Conservation (phyloP, 2,797 vertebrate genomes). For the Sebastes goodei region DNA sequence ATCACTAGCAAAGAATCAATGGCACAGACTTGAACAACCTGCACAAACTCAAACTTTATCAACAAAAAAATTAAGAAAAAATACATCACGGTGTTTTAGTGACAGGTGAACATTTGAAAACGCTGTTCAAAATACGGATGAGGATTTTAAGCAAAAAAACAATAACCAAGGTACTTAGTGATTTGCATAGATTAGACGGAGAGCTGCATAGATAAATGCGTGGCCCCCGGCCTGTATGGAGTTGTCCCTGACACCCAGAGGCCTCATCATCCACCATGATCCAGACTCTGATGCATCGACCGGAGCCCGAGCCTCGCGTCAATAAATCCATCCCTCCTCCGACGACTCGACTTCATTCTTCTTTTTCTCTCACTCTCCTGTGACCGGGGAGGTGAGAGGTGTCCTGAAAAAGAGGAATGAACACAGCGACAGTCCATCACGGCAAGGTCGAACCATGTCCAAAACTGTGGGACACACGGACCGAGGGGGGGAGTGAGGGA, state of each 20-base stretch:
- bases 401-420: conserved; percentile 87
- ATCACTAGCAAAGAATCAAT: background rate
- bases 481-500: conserved; percentile 29
- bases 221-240: conserved; percentile 88
- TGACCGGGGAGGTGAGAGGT: conserved; percentile 87
- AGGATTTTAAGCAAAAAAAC: background rate
- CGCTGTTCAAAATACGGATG: background rate
- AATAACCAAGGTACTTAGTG: background rate
- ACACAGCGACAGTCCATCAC: conserved; percentile 90
- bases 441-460: conserved; percentile 88
- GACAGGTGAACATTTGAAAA: background rate
- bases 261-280: conserved; percentile 95
- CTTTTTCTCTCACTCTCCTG: conserved; percentile 62
- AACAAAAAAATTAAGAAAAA: background rate
- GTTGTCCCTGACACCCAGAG: conserved; percentile 91
- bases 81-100: background rate
- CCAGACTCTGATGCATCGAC: conserved; percentile 90
- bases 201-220: conserved; percentile 22
- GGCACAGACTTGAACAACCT: no score
- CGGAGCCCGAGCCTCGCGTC: conserved; percentile 88
- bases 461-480: conserved; percentile 67
- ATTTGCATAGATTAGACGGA: conserved; percentile 25
- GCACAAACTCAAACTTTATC: background rate
- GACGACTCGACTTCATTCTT: conserved; percentile 63
- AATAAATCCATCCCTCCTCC: conserved; percentile 95